Base-by-base conservation (phyloP, 2,113 vertebrate species). In the Grus americana region DNA sequence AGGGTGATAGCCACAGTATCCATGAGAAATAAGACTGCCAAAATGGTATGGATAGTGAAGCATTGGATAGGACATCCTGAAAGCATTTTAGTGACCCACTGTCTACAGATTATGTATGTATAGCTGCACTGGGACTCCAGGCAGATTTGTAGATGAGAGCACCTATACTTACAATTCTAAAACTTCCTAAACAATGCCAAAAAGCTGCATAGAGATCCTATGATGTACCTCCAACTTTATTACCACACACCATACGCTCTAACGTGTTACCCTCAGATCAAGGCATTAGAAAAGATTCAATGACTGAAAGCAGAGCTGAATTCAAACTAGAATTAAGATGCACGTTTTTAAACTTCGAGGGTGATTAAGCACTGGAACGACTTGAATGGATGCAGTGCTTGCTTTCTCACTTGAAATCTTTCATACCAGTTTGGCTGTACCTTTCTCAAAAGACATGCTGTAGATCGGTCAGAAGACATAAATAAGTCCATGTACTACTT, bases 201-300 rank as follows among this genome's bases (percentile, higher is more conserved):
- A 82, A 73, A 80, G 2, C 16, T 59, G 13, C 42, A 62, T 8
- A 42, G n/a, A 68, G 29, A n/a, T 62, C 20, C 7, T 55, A 5
- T n/a, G 27, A 34, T n/a, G 7, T 42, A 29, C 11, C 8, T 79
- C 38, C 26, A 83, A 12, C 4, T 66, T 4, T 46, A 36, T 23
- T 47, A 11, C 46, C 16, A 66, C 27, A 32, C 13, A 62, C 32
- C 36, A 30, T 0, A 0, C 1, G 2, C 30, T 86, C 18, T 84
- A 50, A 42, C 7, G 62, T 81, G 27, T 27, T 66, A 61, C 26
- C 15, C 4, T 72, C 20, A 67, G 29, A 55, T 85, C 24, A 81
- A 78, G 40, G 12, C 19, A 86, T 55, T 74, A 66, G 70, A 90
- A 70, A 61, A 16, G 32, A 46, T 46, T 54, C 46, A 58, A 32